These are phyloP conservation scores for Perdita meconis DNA, from an alignment of 2,888 invertebrate species.

Conservation along the genomic window DNA sequence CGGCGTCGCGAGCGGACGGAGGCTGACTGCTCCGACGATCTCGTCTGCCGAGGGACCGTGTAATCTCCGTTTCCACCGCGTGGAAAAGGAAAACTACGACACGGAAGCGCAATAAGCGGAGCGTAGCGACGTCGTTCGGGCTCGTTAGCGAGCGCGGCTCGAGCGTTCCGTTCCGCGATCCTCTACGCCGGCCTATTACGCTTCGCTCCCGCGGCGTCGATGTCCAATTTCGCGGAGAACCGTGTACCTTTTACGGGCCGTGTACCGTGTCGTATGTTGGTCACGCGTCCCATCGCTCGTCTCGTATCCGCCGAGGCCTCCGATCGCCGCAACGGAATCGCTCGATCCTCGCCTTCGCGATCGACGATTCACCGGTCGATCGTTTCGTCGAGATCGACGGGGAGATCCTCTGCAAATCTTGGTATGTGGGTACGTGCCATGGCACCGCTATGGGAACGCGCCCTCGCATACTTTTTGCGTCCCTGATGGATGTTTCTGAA, in stretches of 20 bases:
- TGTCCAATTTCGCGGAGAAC: slow-evolving; percentile 50
- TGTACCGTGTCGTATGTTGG: slow-evolving; percentile 47
- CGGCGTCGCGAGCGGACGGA: slow-evolving; percentile 11
- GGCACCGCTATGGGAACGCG: too few species aligned
- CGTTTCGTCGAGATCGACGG: too few species aligned
- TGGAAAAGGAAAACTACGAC: slow-evolving; percentile 16
- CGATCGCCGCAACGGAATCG: slow-evolving; percentile 35
- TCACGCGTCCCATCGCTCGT: slow-evolving; percentile 25
- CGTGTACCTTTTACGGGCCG: slow-evolving; percentile 45
- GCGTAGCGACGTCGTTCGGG: slow-evolving; percentile 39
- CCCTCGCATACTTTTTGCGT: not conserved
- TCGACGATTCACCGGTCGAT: too few species aligned
- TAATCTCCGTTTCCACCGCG: slow-evolving; percentile 46
- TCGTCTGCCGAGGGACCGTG: slow-evolving; percentile 25
- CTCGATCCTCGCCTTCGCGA: not conserved
- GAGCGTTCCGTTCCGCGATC: slow-evolving; percentile 31
- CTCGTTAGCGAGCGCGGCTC: slow-evolving; percentile 41
- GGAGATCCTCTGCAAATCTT: too few species aligned
- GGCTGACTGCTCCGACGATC: slow-evolving; percentile 18
- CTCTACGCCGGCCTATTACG: slow-evolving; percentile 34
- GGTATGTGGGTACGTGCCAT: too few species aligned
- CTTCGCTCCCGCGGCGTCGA: slow-evolving; percentile 22
- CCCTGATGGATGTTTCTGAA: not conserved
- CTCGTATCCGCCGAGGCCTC: not conserved
- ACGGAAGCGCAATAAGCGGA: slow-evolving; percentile 43